A percentile compares a stretch with the other conserved stretches of the same genome.
Evolutionary conservation across 1,140 invertebrate genomes (phyloP).

Genomic region (Grapholita molesta): DNA sequence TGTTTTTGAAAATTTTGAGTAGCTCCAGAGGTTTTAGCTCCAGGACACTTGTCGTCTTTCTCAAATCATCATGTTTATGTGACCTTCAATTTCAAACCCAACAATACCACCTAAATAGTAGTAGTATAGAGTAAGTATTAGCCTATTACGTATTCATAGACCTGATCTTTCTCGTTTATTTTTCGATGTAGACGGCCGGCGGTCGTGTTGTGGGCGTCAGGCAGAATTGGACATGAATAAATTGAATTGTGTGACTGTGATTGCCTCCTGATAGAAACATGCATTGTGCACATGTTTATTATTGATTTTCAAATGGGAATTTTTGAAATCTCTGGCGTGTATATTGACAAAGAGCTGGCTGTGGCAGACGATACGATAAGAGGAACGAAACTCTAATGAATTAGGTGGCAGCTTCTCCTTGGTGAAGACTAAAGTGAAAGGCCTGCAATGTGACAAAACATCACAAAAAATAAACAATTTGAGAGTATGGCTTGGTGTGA

Average conservation of each 20-base stretch:
- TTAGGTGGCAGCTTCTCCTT: no score
- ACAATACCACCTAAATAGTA: constrained; percentile 29
- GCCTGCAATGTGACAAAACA: no score
- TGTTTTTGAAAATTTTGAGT: no score
- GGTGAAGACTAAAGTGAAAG: no score
- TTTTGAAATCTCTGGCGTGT: constrained; percentile 26
- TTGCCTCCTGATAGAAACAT: constrained; percentile 40
- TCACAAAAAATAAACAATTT: no score
- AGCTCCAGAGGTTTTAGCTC: no score
- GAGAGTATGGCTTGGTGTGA: no score
- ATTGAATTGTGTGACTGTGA: constrained; percentile 54
- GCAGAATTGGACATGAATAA: constrained; percentile 49
- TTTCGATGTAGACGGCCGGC: constrained; percentile 37
- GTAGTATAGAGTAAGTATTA: no score
- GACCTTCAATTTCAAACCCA: constrained; percentile 18
- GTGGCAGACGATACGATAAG: no score
- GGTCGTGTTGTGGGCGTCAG: constrained; percentile 40
- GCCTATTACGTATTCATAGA: constrained; percentile 49
- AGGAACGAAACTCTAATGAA: no score
- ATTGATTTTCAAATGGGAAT: constrained; percentile 46
- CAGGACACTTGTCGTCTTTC: neutral
- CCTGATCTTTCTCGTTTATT: constrained; percentile 45
- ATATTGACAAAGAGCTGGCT: neutral
- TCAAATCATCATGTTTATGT: neutral
- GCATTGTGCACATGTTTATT: constrained; percentile 29